Evolutionary conservation across 2,113 vertebrate species (phyloP).

Genomic region (Myxocyprinus asiaticus): DNA sequence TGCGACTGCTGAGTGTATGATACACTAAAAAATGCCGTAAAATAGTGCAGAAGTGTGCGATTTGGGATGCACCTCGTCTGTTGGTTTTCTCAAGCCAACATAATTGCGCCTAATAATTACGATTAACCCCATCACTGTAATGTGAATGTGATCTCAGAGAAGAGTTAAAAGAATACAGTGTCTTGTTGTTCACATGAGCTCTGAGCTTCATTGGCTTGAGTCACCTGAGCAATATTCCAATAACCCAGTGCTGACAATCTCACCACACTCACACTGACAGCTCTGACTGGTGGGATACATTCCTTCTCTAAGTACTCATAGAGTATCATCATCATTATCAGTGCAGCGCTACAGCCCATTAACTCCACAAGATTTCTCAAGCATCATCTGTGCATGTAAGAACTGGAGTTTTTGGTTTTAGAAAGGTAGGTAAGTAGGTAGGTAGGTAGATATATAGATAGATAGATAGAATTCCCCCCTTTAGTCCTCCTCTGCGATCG

Average conservation of each 20-base stretch:
- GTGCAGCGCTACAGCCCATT: slow-evolving; percentile 36
- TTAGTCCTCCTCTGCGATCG: slow-evolving; percentile 82
- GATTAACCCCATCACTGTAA: not conserved
- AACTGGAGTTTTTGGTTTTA: too few species aligned
- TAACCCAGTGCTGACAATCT: slow-evolving; percentile 71
- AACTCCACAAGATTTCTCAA: slow-evolving; percentile 31
- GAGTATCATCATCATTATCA: slow-evolving; percentile 20
- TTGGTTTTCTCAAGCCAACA: not conserved
- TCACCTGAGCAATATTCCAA: slow-evolving; percentile 55
- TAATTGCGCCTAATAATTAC: slow-evolving; percentile 2
- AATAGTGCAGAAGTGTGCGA: too few species aligned
- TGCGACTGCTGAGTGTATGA: too few species aligned
- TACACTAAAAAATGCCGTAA: too few species aligned
- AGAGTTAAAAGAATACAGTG: slow-evolving; percentile 18
- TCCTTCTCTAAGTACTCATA: slow-evolving; percentile 62
- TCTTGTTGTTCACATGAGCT: slow-evolving; percentile 15
- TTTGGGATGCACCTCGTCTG: not conserved
- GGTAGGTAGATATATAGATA: too few species aligned
- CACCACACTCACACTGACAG: slow-evolving; percentile 65
- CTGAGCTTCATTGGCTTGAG: slow-evolving; percentile 47
- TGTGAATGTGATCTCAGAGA: not conserved
- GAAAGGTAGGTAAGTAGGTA: too few species aligned
- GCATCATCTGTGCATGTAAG: not conserved
- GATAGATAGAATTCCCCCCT: slow-evolving; percentile 66
- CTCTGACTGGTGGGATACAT: slow-evolving; percentile 65